A percentile compares a stretch with the other conserved stretches of the same genome.
Evolutionary conservation across 2,888 invertebrate genomes (phyloP).

Genomic region (Podabrus alpinus): DNA sequence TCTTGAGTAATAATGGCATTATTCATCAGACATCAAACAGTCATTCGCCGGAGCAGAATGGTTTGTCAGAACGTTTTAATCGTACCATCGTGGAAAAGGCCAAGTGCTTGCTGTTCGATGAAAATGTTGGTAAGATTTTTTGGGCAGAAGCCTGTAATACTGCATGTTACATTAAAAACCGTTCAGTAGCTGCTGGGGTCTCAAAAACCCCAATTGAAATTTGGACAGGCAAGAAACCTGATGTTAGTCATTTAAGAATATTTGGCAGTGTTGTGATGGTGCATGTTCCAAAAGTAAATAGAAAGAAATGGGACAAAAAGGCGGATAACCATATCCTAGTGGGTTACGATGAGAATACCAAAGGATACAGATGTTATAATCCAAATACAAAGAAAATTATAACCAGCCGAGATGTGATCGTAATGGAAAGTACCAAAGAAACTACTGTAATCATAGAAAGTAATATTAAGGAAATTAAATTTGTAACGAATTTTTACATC

Average conservation of each 20-base stretch:
- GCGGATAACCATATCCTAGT: conserved; percentile 4
- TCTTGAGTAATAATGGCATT: conserved; percentile 38
- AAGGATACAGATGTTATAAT: neutral
- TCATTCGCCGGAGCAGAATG: conserved; percentile 45
- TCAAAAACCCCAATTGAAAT: conserved; percentile 42
- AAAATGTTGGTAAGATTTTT: conserved; percentile 35
- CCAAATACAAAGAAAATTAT: neutral
- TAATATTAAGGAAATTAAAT: neutral
- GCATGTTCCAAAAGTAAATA: conserved; percentile 25
- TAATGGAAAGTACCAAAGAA: neutral
- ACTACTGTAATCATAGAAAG: neutral
- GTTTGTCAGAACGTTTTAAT: conserved; percentile 37
- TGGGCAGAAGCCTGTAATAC: conserved; percentile 38
- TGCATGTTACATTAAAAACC: conserved; percentile 36
- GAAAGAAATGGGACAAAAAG: conserved; percentile 27
- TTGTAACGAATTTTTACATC: too few species aligned
- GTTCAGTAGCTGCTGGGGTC: conserved; percentile 20
- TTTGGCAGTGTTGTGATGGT: conserved; percentile 35
- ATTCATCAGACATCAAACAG: conserved; percentile 40
- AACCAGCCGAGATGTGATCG: neutral
- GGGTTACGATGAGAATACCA: neutral
- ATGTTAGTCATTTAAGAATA: conserved; percentile 26
- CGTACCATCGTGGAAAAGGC: conserved; percentile 38
- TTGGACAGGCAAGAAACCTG: conserved; percentile 34
- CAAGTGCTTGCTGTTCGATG: conserved; percentile 37